phyloP scores from a whole-genome alignment of 2,888 invertebrate genomes.

The Ochropleura plecta region DNA sequence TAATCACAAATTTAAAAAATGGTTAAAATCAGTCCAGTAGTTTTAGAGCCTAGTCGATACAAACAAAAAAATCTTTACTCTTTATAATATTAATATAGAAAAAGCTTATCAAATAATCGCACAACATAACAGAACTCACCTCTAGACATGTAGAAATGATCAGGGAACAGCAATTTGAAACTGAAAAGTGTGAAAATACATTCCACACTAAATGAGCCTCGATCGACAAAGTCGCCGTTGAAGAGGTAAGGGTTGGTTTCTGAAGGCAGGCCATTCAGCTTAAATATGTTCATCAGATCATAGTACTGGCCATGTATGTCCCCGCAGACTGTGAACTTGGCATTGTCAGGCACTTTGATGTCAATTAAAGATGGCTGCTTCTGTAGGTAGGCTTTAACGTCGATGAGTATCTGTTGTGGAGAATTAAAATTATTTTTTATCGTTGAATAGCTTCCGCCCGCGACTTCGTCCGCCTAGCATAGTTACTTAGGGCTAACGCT shows the following conservation, averaged over 20 bases:
- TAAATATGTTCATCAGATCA: conserved; percentile 99
- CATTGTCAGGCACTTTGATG: conserved; percentile 95
- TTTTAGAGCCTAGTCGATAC: too few relatives aligned
- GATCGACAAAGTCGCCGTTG: conserved; percentile 99
- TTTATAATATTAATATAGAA: too few relatives aligned
- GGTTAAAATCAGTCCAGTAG: too few relatives aligned
- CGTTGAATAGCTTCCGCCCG: background rate
- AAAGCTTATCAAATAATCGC: background rate
- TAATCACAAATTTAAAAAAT: too few relatives aligned
- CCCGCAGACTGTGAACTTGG: conserved; percentile 99
- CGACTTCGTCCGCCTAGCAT: background rate
- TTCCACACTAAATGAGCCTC: conserved; percentile 99
- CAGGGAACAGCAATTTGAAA: conserved; percentile 98
- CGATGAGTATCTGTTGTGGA: conserved; percentile 95
- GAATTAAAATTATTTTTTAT: background rate
- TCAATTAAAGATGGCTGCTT: conserved; percentile 97
- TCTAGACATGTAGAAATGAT: conserved; percentile 99
- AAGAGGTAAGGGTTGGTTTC: conserved; percentile 99
- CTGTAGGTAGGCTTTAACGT: conserved; percentile 96
- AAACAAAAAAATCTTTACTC: too few relatives aligned
- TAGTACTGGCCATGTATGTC: conserved; percentile 99
- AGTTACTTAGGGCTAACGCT: too few relatives aligned
- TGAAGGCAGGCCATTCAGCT: conserved; percentile 98
- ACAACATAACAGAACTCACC: conserved; percentile 91
- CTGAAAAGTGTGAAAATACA: conserved; percentile 99